A percentile compares a stretch with the other conserved stretches of the same genome.
Conservation (phyloP, 30 jellyfish, hydroid and myxozoan genomes). For the Chrysaora quinquecirrha region DNA sequence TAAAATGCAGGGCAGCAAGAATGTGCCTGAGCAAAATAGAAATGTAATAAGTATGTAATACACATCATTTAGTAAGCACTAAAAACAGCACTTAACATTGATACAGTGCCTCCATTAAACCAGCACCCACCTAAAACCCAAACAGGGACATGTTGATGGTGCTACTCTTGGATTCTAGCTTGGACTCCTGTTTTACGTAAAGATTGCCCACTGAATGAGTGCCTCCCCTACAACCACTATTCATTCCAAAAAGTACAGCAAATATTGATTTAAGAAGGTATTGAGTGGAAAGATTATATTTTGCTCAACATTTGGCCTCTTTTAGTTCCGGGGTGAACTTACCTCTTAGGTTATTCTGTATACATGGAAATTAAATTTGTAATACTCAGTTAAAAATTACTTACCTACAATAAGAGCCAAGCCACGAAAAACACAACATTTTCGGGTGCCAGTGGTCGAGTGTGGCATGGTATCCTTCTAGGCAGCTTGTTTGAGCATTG, state of each 20-base stretch:
- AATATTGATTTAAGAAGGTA: no score
- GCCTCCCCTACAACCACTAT: not conserved
- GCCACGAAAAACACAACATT: conserved; percentile 21
- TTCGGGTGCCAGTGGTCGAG: conserved; percentile 31
- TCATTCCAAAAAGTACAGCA: not conserved
- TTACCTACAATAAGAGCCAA: conserved; percentile 35
- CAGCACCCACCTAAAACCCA: no score
- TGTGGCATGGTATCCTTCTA: conserved; percentile 37
- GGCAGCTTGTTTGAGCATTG: conserved; percentile 46
- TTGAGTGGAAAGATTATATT: no score
- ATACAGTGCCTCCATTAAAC: not conserved
- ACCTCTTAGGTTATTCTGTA: no score
- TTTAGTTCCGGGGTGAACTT: no score
- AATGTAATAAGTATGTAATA: not conserved
- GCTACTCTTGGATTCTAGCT: no score
- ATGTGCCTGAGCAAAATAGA: not conserved
- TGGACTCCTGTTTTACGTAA: no score
- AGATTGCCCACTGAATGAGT: no score
- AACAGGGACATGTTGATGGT: no score
- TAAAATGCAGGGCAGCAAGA: not conserved
- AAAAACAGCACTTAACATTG: not conserved
- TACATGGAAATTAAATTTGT: no score
- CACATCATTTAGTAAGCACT: not conserved
- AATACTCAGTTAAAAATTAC: not conserved
- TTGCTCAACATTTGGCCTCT: no score